phyloP scores from a whole-genome alignment of 2,797 vertebrate genomes.

The Chaenodraco wilsoni region DNA sequence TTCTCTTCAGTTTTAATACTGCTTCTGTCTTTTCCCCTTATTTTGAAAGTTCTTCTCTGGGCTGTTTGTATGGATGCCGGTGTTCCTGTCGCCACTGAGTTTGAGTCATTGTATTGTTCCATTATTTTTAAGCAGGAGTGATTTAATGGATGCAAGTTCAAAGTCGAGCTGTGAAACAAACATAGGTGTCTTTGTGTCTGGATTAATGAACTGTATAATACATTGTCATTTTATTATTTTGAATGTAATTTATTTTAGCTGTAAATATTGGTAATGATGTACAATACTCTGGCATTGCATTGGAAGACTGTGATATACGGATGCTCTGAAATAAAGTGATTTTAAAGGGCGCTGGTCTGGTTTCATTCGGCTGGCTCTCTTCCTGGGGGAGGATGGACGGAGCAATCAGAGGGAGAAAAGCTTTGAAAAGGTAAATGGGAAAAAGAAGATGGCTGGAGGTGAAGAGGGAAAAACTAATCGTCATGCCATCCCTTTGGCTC shows the following conservation, averaged over 20 bases:
- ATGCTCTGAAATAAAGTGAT: slow-evolving; percentile 84
- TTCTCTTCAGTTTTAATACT: slow-evolving; percentile 43
- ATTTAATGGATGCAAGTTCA: slow-evolving; percentile 31
- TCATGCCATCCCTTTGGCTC: slow-evolving; percentile 22
- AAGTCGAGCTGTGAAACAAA: slow-evolving; percentile 52
- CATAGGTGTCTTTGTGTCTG: slow-evolving; percentile 50
- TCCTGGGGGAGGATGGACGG: slow-evolving; percentile 4
- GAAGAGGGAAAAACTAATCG: slow-evolving; percentile 11
- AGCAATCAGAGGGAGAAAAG: not conserved
- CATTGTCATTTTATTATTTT: slow-evolving; percentile 64
- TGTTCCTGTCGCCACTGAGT: slow-evolving; percentile 36
- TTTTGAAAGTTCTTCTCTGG: slow-evolving; percentile 13
- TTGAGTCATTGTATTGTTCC: slow-evolving; percentile 22
- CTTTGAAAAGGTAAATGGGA: slow-evolving; percentile 20
- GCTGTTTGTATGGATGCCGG: slow-evolving; percentile 61
- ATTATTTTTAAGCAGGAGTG: slow-evolving; percentile 10
- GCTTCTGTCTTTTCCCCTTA: slow-evolving; percentile 11
- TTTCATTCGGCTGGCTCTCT: slow-evolving; percentile 26
- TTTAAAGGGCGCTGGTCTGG: slow-evolving; percentile 70
- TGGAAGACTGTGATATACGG: slow-evolving; percentile 79
- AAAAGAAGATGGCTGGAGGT: slow-evolving; percentile 6
- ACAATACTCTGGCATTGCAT: slow-evolving; percentile 72
- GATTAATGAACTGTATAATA: slow-evolving; percentile 64
- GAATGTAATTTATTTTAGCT: slow-evolving; percentile 81
- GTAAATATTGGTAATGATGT: slow-evolving; percentile 83